These are phyloP conservation scores for Heliconius congener DNA, from an alignment of 1,140 invertebrate species.

Conservation along the genomic window DNA sequence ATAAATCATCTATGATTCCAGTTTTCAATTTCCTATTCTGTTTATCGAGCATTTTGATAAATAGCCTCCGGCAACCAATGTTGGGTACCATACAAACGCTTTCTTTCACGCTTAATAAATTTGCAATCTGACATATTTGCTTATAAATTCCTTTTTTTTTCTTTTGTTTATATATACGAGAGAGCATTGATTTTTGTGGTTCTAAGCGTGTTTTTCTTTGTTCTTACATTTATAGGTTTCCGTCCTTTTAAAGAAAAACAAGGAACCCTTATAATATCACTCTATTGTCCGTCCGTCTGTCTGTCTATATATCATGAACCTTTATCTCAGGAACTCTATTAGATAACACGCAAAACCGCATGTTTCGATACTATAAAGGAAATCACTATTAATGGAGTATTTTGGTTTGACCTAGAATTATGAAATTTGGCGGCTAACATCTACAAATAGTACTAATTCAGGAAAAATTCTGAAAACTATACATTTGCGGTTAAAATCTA, in stretches of 20 bases:
- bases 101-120: slow-evolving; percentile 75
- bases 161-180: slow-evolving; percentile 33
- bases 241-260: background rate
- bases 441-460: no score
- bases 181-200: slow-evolving; percentile 54
- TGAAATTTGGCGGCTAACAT: no score
- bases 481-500: no score
- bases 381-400: no score
- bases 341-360: no score
- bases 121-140: slow-evolving; percentile 68
- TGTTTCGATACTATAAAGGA: no score
- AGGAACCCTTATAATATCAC: no score
- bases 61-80: slow-evolving; percentile 63
- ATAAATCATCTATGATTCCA: slow-evolving; percentile 76
- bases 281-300: no score
- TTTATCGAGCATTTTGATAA: slow-evolving; percentile 78
- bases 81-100: slow-evolving; percentile 56
- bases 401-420: no score
- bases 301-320: no score
- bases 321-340: no score
- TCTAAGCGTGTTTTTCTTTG: background rate
- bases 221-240: background rate
- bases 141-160: slow-evolving; percentile 67
- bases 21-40: slow-evolving; percentile 78
- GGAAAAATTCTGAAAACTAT: no score